Percentiles rank a stretch among this genome's conserved stretches.
Conservation (phyloP, 2,113 vertebrate genomes). For the Paracanthobrama guichenoti region DNA sequence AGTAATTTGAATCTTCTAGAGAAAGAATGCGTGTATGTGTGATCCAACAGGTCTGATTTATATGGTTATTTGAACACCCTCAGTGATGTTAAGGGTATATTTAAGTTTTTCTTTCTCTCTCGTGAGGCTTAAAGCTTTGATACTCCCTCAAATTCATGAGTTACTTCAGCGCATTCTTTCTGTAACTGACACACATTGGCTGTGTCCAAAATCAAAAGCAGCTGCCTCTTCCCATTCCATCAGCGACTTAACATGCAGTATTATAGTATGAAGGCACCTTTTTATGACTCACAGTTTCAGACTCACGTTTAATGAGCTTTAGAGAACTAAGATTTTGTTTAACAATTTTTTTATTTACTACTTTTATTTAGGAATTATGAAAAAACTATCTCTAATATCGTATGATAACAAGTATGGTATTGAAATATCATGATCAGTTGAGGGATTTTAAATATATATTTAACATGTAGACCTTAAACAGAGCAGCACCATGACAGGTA, state of each 20-base stretch:
- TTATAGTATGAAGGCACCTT: neutral
- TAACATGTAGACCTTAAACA: too few relatives aligned
- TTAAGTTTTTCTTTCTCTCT: neutral
- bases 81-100: neutral
- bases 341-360: neutral
- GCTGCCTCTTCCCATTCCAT: neutral
- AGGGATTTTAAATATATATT: neutral
- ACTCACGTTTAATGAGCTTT: neutral
- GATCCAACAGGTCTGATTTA: neutral
- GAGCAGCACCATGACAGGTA: too few relatives aligned
- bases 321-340: neutral
- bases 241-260: neutral
- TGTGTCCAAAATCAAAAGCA: slow-evolving; percentile 20
- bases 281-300: neutral
- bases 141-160: neutral
- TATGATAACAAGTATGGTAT: neutral
- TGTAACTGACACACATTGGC: slow-evolving; percentile 27
- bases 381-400: neutral
- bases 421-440: neutral
- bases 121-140: neutral
- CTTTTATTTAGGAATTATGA: neutral
- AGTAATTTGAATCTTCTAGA: neutral
- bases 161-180: slow-evolving; percentile 38
- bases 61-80: neutral
- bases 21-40: neutral